Percentiles rank a stretch among this genome's conserved stretches.
phyloP scores from a whole-genome alignment of 2,113 vertebrate species.

The Stigmatopora nigra region DNA sequence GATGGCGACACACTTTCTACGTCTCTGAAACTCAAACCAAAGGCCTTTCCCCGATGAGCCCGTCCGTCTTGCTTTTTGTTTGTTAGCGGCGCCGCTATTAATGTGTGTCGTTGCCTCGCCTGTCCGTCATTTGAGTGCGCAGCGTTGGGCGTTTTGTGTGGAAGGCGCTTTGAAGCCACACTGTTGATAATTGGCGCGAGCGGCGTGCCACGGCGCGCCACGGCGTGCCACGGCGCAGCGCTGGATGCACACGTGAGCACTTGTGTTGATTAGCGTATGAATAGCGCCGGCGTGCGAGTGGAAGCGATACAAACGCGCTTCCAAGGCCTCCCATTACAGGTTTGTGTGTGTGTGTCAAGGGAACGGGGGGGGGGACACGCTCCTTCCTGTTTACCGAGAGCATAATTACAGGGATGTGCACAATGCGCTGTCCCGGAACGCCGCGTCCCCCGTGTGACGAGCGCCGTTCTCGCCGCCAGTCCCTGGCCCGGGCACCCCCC shows the following conservation, averaged over 20 bases:
- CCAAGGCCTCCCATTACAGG: constrained; percentile 29
- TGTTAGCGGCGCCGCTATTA: too few species aligned
- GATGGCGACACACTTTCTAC: too few species aligned
- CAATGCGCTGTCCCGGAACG: constrained; percentile 55
- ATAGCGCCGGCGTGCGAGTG: constrained; percentile 33
- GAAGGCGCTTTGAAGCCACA: constrained; percentile 71
- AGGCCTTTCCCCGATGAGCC: too few species aligned
- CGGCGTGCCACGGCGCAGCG: too few species aligned
- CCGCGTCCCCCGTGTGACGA: constrained; percentile 59
- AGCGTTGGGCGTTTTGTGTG: constrained; percentile 69
- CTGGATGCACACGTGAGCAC: constrained; percentile 31
- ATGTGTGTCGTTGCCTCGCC: not conserved
- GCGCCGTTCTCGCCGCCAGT: constrained; percentile 27
- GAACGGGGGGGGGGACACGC: constrained; percentile 12
- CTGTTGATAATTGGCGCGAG: constrained; percentile 69
- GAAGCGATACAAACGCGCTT: constrained; percentile 40
- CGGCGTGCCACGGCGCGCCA: too few species aligned
- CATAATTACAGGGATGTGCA: constrained; percentile 62
- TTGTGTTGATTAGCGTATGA: constrained; percentile 42
- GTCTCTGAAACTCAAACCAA: too few species aligned
- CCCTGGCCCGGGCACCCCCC: constrained; percentile 13
- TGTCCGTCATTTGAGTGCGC: constrained; percentile 23
- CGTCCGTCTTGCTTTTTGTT: too few species aligned
- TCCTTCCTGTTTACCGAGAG: constrained; percentile 54
- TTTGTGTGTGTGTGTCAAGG: constrained; percentile 17